These are phyloP conservation scores for Andrena dorsata DNA, from an alignment of 2,888 invertebrate genomes.

Conservation along the genomic window DNA sequence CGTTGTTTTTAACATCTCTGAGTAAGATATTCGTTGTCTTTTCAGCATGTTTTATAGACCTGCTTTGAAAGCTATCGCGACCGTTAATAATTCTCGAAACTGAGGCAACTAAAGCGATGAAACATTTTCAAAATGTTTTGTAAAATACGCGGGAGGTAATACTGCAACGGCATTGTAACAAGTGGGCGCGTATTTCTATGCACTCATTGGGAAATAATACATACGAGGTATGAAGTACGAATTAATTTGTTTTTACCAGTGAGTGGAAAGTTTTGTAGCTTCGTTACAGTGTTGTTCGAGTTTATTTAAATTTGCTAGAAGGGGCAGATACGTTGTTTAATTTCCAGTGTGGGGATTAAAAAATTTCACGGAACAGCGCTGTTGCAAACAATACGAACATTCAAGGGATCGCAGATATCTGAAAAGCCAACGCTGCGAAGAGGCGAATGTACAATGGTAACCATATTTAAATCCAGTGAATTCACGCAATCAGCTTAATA, in stretches of 20 bases:
- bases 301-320: slow-evolving; percentile 53
- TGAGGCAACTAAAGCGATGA: background rate
- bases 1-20: slow-evolving; percentile 18
- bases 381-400: background rate
- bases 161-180: background rate
- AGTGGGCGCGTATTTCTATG: background rate
- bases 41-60: background rate
- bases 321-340: slow-evolving; percentile 32
- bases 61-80: background rate
- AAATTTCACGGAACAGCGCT: slow-evolving; percentile 11
- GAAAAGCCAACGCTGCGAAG: slow-evolving; percentile 30
- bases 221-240: slow-evolving; percentile 11
- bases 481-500: slow-evolving; percentile 46
- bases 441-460: slow-evolving; percentile 21
- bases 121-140: background rate
- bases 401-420: slow-evolving; percentile 19
- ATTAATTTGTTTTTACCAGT: slow-evolving; percentile 18
- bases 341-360: slow-evolving; percentile 25
- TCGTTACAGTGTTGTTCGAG: background rate
- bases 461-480: slow-evolving; percentile 52
- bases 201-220: slow-evolving; percentile 18
- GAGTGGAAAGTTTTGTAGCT: background rate
- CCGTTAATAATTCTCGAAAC: background rate
- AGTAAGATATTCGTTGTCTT: background rate
- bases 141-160: background rate